These are phyloP conservation scores for Hesperia comma DNA, from an alignment of 2,888 invertebrate species.

Conservation along the genomic window DNA sequence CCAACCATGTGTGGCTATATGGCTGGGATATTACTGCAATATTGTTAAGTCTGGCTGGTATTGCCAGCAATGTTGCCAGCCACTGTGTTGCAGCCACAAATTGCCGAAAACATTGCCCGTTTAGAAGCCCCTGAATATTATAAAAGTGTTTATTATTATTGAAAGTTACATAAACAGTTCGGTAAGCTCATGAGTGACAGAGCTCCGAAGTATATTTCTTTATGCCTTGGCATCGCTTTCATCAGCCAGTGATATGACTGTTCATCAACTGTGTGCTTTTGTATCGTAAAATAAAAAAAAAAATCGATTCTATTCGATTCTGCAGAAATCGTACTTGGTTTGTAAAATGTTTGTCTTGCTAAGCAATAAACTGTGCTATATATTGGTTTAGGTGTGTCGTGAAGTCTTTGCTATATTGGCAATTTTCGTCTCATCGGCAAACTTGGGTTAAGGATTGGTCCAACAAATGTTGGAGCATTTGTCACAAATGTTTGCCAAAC, in stretches of 20 bases:
- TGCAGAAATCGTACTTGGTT: too few relatives aligned
- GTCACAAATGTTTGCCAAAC: slow-evolving; percentile 17
- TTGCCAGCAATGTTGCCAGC: too few relatives aligned
- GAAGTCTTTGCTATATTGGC: slow-evolving; percentile 15
- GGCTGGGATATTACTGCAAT: too few relatives aligned
- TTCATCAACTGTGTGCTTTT: slow-evolving; percentile 47
- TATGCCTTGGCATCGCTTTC: slow-evolving; percentile 19
- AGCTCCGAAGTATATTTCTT: slow-evolving; percentile 17
- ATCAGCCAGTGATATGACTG: slow-evolving; percentile 30
- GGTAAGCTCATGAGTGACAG: slow-evolving; percentile 16
- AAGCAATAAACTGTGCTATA: neutral
- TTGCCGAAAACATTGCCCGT: too few relatives aligned
- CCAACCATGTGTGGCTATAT: too few relatives aligned
- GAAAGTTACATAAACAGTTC: neutral
- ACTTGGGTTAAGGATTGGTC: neutral
- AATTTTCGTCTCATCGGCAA: neutral
- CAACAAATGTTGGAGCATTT: neutral
- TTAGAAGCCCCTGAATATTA: too few relatives aligned
- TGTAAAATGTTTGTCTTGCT: neutral
- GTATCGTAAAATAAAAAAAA: neutral
- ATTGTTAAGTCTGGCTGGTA: too few relatives aligned
- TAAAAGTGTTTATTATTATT: too few relatives aligned
- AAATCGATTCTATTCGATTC: too few relatives aligned
- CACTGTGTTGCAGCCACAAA: too few relatives aligned
- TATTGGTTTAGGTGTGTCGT: neutral